Conservation (phyloP, 2,797 vertebrate species). For the Sus cebifrons region DNA sequence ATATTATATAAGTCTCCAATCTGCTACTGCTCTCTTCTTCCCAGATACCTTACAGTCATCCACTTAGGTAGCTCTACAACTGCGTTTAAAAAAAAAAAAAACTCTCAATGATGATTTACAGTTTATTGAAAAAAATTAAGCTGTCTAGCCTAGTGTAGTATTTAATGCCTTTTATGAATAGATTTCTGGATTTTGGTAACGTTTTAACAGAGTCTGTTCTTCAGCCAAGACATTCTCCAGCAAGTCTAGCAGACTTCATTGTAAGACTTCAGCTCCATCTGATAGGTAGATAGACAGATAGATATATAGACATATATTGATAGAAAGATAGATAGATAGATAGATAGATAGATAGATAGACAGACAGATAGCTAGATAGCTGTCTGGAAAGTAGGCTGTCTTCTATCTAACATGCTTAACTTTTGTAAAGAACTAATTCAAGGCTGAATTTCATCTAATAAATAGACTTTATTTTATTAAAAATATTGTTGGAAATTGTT, state of each 20-base stretch:
- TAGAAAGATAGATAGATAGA: background rate
- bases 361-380: background rate
- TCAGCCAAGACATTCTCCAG: background rate
- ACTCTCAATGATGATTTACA: background rate
- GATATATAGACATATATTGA: too few species aligned
- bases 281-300: background rate
- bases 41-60: too few species aligned
- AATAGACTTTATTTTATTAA: background rate
- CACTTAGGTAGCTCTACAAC: background rate
- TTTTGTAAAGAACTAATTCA: background rate
- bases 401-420: background rate
- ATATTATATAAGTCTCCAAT: background rate
- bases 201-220: background rate
- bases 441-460: background rate
- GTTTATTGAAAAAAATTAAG: slow-evolving; percentile 19
- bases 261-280: background rate
- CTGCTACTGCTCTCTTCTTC: background rate
- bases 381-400: background rate
- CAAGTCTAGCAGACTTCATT: background rate
- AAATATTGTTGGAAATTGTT: background rate
- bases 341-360: too few species aligned
- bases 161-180: background rate
- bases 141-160: background rate
- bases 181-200: background rate
- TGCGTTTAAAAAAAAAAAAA: background rate